Base-by-base conservation (phyloP, 2,113 vertebrate species). In the Garra rufa region DNA sequence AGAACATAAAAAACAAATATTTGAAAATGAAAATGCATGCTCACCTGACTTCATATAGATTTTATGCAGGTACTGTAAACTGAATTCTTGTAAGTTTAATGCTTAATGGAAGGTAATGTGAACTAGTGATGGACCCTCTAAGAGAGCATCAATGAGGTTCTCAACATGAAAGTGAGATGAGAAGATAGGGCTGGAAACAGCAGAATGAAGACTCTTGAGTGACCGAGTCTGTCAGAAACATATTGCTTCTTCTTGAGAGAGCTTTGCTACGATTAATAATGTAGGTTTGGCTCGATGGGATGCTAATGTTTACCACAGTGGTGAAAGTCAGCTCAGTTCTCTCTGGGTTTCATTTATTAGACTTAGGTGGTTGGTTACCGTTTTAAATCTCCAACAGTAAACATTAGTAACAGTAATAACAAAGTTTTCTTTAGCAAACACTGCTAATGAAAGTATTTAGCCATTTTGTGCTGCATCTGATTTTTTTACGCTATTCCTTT, bases 61-160 rank as follows among this genome's bases (percentile, higher is more conserved):
- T 15, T 71, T 44, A 44, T 71, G 41, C n/a, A 71, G 41, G 41
- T 71, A 24, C 38, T 44, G 21, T 44, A 24, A 41, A 71, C 24
- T 44, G 69, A 24, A 71, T 69, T 69, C 30, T 19, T 57, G 30
- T 34, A 34, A n/a, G n/a, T n/a, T n/a, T 59, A 77, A 77, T 55
- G 17, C 38, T 83, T 61, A 63, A 61, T 21, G 69, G 43, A 43
- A 65, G 7, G 6, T 26, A 48, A 55, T 57, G 38, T 26, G 19
- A 21, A 48, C 17, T 28, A 34, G 9, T 21, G 1, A 19, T 41
- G 13, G 30, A 24, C 34, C 2, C 4, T 71, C 2, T 9, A 30
- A 19, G 15, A 17, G 46, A 52, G 9, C n/a, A 55, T 15, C n/a
- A 34, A 3, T 63, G 26, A 57, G 38, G 21, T 30, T 50, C 15